These are phyloP conservation scores for Atherinomorus stipes DNA, from an alignment of 2,113 vertebrate genomes.

Conservation along the genomic window DNA sequence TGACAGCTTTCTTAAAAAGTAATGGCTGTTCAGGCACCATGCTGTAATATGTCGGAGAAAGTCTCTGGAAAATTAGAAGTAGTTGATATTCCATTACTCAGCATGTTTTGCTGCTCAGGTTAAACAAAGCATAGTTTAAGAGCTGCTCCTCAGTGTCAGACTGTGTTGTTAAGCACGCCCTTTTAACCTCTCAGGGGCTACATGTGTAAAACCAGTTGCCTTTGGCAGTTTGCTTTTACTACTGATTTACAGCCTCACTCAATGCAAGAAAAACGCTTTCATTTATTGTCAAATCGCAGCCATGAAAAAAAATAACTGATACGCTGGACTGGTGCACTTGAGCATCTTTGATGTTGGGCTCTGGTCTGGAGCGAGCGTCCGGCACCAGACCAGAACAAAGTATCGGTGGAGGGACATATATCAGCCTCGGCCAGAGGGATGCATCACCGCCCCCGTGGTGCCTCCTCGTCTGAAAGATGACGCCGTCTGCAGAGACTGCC, in stretches of 20 bases:
- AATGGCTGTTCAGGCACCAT: neutral
- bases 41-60: constrained; percentile 1
- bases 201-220: constrained; percentile 29
- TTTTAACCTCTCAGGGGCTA: constrained; percentile 36
- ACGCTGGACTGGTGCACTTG: constrained; percentile 28
- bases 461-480: constrained; percentile 78
- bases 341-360: constrained; percentile 32
- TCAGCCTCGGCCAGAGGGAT: constrained; percentile 62
- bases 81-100: neutral
- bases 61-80: neutral
- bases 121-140: neutral
- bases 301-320: constrained; percentile 49
- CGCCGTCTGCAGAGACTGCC: constrained; percentile 62
- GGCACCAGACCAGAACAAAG: constrained; percentile 62
- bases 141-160: constrained; percentile 2
- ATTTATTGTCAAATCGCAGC: constrained; percentile 67
- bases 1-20: neutral
- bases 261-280: constrained; percentile 20
- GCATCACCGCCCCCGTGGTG: constrained; percentile 58
- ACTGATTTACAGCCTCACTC: constrained; percentile 65
- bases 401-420: constrained; percentile 47
- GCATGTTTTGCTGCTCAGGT: neutral
- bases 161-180: constrained; percentile 19
- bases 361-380: constrained; percentile 35
- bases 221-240: constrained; percentile 46